A percentile compares a stretch with the other conserved stretches of the same genome.
Conservation (phyloP, 1,140 invertebrate species). For the Meteorus sp. region DNA sequence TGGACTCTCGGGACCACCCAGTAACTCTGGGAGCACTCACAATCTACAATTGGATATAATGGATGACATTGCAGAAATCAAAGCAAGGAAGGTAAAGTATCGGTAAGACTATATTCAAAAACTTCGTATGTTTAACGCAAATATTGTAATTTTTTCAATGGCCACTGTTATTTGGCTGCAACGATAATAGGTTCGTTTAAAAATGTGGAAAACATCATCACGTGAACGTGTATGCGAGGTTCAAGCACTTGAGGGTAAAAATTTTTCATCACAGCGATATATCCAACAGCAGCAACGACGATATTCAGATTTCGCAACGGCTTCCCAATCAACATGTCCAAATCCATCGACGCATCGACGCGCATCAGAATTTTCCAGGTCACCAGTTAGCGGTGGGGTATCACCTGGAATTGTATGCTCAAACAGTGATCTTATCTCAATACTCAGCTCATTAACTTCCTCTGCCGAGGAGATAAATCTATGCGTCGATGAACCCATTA, state of each 20-base stretch:
- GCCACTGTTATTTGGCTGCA: background rate
- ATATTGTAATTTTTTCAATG: too few species aligned
- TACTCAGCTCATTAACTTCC: constrained; percentile 77
- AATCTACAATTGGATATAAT: constrained; percentile 83
- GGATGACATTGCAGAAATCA: constrained; percentile 77
- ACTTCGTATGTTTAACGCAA: too few species aligned
- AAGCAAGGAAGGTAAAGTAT: constrained; percentile 68
- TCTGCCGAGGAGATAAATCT: constrained; percentile 77
- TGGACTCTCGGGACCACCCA: constrained; percentile 63
- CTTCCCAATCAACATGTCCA: constrained; percentile 59
- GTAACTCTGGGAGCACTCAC: constrained; percentile 74
- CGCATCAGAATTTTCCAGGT: constrained; percentile 68
- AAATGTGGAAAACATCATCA: constrained; percentile 76
- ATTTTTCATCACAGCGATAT: constrained; percentile 62
- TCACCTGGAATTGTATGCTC: constrained; percentile 71
- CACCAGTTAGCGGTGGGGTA: constrained; percentile 23
- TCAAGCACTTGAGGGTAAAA: constrained; percentile 70
- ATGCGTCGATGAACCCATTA: constrained; percentile 45
- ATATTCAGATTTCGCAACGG: constrained; percentile 72
- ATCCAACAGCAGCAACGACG: constrained; percentile 63
- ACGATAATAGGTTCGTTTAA: constrained; percentile 64
- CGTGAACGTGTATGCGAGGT: constrained; percentile 80
- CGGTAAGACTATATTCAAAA: constrained; percentile 18
- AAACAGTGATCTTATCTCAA: constrained; percentile 76
- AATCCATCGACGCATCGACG: constrained; percentile 50